Conservation (phyloP, 1,140 invertebrate species). For the Brachionus angularis region DNA sequence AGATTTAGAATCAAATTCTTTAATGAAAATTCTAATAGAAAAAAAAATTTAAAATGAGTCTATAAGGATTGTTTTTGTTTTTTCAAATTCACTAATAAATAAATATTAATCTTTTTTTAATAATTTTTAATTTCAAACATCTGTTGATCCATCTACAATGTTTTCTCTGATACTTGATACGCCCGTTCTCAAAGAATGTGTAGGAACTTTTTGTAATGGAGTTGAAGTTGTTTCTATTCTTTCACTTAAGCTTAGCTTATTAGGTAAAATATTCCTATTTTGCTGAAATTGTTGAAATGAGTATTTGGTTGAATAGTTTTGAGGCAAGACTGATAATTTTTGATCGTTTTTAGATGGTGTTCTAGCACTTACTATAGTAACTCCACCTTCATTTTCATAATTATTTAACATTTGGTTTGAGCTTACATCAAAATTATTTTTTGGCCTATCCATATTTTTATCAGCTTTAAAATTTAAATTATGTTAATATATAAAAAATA, state of each 20-base stretch:
- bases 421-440: neutral
- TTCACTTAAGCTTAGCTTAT: slow-evolving; percentile 35
- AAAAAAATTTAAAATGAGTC: no score
- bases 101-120: no score
- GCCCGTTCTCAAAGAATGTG: slow-evolving; percentile 20
- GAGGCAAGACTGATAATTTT: neutral
- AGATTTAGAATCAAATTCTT: no score
- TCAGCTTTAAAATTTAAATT: neutral
- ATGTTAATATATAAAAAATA: neutral
- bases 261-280: neutral
- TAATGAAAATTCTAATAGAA: no score
- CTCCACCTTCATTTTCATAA: neutral
- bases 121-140: slow-evolving; percentile 26
- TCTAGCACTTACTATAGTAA: slow-evolving; percentile 24
- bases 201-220: slow-evolving; percentile 11
- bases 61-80: no score
- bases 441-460: neutral
- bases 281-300: neutral
- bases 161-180: slow-evolving; percentile 7
- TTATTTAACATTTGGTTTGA: neutral
- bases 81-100: no score
- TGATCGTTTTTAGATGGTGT: slow-evolving; percentile 6
- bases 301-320: neutral
- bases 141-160: slow-evolving; percentile 30
- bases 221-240: slow-evolving; percentile 39